Evolutionary conservation across 2,888 invertebrate species (phyloP), one percentile per base, ranked within the genome.

Genomic region (Trachelus iudaicus): DNA sequence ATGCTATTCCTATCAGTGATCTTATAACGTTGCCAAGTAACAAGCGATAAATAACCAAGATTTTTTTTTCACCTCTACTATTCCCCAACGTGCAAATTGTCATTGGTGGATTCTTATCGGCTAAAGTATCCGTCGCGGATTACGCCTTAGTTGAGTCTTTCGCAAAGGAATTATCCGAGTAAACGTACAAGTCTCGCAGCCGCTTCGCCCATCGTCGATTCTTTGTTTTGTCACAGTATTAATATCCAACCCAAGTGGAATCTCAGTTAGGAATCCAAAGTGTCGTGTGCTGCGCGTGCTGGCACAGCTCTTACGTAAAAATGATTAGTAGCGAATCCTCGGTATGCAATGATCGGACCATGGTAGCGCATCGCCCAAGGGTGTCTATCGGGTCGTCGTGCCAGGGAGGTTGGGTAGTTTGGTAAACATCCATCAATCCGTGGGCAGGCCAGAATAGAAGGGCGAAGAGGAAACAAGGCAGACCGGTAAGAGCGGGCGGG

Each of bases 381-480:
- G 80, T 78, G 73, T 74, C 78, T 23, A 23, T 56, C 56, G 56
- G 56, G 56, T 56, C 56, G 56, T 56, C 56, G 56, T 56, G 23
- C 56, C 78, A 80, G 78, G 81, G 79, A 82, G 85, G 85, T 56
- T 83, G 86, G 87, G 87, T 89, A 86, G 86, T 87, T 89, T 80
- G 85, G 88, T 87, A 90, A 90, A 90, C 89, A 90, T 90, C 89
- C 89, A 90, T 91, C 90, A 91, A 90, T 91, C 87, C 86, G 82
- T 86, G 87, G 85, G 85, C 83, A 84, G 79, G 79, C 77, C 80
- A 69, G 73, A 69, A 31, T 34, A 15, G 77, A 56, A 56, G 79
- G 77, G 73, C 76, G 75, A 81, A 79, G 79, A 76, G 80, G 81
- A 82, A 78, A 78, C 81, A 83, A 73, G 83, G 83, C 83, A 83